Conservation (phyloP, 2,797 vertebrate genomes). For the Kryptopterus vitreolus region DNA sequence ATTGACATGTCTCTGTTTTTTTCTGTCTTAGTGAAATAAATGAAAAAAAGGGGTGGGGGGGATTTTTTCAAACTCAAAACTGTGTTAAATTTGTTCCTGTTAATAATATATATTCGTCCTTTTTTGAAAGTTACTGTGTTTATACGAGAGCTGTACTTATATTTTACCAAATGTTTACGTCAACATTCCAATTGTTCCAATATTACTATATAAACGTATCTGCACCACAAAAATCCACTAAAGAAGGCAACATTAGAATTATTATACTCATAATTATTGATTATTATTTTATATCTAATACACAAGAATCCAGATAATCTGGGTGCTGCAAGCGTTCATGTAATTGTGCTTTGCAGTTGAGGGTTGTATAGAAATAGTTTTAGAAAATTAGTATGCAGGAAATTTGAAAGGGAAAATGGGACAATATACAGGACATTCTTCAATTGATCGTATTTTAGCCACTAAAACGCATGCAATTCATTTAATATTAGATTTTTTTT, state of each 20-base stretch:
- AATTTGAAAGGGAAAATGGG: not conserved
- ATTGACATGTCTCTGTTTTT: slow-evolving; percentile 6
- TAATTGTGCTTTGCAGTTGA: not conserved
- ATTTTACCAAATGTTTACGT: not conserved
- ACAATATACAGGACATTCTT: no score
- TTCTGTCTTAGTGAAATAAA: not conserved
- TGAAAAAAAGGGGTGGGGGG: not conserved
- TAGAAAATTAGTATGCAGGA: not conserved
- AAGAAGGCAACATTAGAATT: not conserved
- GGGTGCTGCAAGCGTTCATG: no score
- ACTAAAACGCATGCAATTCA: not conserved
- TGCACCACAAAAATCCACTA: not conserved
- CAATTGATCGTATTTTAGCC: no score
- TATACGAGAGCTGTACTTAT: not conserved
- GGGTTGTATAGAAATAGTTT: not conserved
- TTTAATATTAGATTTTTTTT: not conserved
- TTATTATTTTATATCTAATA: not conserved
- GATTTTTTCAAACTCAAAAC: not conserved
- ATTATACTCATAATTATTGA: not conserved
- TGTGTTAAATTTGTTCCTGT: not conserved
- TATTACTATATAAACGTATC: not conserved
- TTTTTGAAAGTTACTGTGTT: not conserved
- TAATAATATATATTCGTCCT: not conserved
- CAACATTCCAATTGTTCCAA: not conserved
- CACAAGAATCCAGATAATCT: not conserved